These are phyloP conservation scores for Channa argus DNA, from an alignment of 2,113 vertebrate genomes.

Conservation along the genomic window DNA sequence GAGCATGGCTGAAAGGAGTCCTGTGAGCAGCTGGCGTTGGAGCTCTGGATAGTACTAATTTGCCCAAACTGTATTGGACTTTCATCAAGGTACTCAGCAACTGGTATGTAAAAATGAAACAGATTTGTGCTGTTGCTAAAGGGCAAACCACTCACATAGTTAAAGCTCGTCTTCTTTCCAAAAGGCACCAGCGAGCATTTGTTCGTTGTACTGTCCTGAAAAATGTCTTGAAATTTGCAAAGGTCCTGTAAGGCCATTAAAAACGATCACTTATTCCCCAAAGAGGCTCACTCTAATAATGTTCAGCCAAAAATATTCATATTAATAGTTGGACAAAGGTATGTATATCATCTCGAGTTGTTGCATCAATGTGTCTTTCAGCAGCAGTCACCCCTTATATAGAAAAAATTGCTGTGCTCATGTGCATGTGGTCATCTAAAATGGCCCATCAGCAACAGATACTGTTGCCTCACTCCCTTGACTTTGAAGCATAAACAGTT, in stretches of 20 bases:
- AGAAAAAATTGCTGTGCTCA: not conserved
- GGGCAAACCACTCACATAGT: slow-evolving; percentile 13
- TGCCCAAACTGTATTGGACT: slow-evolving; percentile 81
- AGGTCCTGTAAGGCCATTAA: slow-evolving; percentile 86
- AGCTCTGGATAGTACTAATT: slow-evolving; percentile 41
- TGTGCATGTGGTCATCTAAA: slow-evolving; percentile 36
- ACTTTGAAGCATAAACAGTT: slow-evolving; percentile 57
- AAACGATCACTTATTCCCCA: not conserved
- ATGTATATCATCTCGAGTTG: not conserved
- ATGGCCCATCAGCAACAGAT: slow-evolving; percentile 36
- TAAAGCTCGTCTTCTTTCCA: slow-evolving; percentile 21
- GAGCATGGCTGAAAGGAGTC: slow-evolving; percentile 13
- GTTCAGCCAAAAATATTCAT: not conserved
- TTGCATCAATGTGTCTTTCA: not conserved
- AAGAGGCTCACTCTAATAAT: not conserved
- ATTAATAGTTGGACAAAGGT: not conserved
- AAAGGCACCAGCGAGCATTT: slow-evolving; percentile 25
- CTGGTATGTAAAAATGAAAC: slow-evolving; percentile 74
- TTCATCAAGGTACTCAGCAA: slow-evolving; percentile 69
- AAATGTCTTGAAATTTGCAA: slow-evolving; percentile 69
- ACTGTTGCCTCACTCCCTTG: slow-evolving; percentile 26
- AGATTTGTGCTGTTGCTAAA: slow-evolving; percentile 29
- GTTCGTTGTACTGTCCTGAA: slow-evolving; percentile 5
- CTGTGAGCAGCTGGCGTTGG: not conserved
- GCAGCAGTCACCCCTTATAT: slow-evolving; percentile 53